Percentiles rank a stretch among this genome's conserved stretches.
phyloP scores from a whole-genome alignment of 2,888 invertebrate species.

The Syrphus vitripennis region DNA sequence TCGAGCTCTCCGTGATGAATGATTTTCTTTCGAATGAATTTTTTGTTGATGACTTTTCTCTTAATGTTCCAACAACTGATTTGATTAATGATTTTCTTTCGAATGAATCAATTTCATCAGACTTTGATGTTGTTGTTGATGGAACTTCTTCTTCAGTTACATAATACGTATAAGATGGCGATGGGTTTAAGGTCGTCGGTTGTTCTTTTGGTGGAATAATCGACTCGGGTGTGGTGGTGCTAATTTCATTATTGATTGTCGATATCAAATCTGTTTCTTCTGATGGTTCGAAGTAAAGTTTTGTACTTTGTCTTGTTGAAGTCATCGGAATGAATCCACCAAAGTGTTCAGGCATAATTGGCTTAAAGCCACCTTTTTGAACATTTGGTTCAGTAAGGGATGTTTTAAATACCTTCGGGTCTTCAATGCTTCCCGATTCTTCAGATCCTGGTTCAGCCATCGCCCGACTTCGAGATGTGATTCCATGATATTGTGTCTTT shows the following conservation, averaged over 20 bases:
- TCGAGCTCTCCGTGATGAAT: neutral
- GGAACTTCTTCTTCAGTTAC: constrained; percentile 75
- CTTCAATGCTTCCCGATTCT: constrained; percentile 76
- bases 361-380: constrained; percentile 89
- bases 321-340: constrained; percentile 89
- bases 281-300: constrained; percentile 3
- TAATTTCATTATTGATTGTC: neutral
- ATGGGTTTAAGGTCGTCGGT: constrained; percentile 21
- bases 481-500: constrained; percentile 74
- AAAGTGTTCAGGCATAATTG: constrained; percentile 86
- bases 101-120: neutral
- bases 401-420: constrained; percentile 78
- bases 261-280: neutral
- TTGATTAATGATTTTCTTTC: constrained; percentile 9
- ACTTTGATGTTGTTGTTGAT: constrained; percentile 73
- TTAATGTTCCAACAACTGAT: neutral
- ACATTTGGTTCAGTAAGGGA: constrained; percentile 81
- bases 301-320: constrained; percentile 75
- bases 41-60: constrained; percentile 48
- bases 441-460: constrained; percentile 75
- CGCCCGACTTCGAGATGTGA: constrained; percentile 73
- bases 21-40: constrained; percentile 2
- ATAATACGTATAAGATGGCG: constrained; percentile 75
- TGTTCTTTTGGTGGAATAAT: constrained; percentile 9
- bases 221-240: constrained; percentile 39